Evolutionary conservation across 2,797 vertebrate genomes (phyloP), one percentile per base, ranked within the genome.

Genomic region (Microtus agrestis): DNA sequence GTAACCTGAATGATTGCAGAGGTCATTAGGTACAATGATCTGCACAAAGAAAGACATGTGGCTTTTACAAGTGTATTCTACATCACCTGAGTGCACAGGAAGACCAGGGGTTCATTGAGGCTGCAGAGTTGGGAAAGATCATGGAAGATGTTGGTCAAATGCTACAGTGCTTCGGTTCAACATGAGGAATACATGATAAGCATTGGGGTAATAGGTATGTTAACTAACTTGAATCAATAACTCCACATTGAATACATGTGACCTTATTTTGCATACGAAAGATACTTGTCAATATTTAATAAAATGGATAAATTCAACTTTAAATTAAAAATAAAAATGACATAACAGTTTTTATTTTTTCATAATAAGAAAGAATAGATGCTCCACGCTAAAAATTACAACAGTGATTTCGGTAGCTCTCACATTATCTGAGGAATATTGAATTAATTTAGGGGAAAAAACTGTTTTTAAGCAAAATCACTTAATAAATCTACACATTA

Each of bases 281-380:
- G 43, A 46, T 56, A 61, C 2, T 27, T 86, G 29, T 74, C 56
- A 87, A 80, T 91, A 54, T 29, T 29, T 59, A 80, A 51, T 34
- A 78, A 90, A 85, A 84, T 67, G 23, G 40, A 56, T 78, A 78
- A 59, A 85, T 78, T 82, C 25, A 91, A n/a, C 34, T 92, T 88
- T 73, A 71, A 93, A 87, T 40, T 74, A 40, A 74, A 74, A 74
- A 74, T 21, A 73, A 40, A 40, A 73, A 40, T 19, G 2, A 25
- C 69, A 37, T 73, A 73, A 23, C 12, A 71, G 21, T 2, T 3
- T 46, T 15, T 31, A 31, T 40, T 74, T 91, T 82, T 15, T 65
- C 27, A 84, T 86, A 65, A 65, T 37, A 78, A 69, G n/a, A 17
- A 65, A 40, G 12, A 48, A 71, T 82, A 61, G 46, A 78, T 82